phyloP scores from a whole-genome alignment of 2,113 vertebrate species.

The Prochilodus magdalenae region DNA sequence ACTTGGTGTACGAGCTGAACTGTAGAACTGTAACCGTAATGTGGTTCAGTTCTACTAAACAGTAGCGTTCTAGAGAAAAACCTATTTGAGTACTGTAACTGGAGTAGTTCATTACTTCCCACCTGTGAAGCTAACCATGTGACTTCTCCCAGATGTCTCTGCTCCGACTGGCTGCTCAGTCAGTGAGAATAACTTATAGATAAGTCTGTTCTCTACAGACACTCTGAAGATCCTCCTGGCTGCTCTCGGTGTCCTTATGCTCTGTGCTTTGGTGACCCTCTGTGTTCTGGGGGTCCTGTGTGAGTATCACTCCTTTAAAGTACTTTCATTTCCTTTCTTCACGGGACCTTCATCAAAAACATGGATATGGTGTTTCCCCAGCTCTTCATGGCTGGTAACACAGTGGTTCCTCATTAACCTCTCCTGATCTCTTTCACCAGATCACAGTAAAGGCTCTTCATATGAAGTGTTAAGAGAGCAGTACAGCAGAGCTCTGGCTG shows the following conservation, averaged over 20 bases:
- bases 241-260: neutral
- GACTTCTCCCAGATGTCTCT: neutral
- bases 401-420: neutral
- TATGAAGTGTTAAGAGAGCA: neutral
- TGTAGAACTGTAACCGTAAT: no score
- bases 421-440: neutral
- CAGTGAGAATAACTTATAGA: neutral
- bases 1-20: no score
- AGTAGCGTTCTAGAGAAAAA: no score
- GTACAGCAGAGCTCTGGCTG: neutral
- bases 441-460: neutral
- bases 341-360: no score
- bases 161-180: no score
- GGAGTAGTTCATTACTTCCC: no score
- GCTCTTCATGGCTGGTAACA: no score
- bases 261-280: conserved; percentile 1
- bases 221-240: neutral
- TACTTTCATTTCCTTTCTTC: no score
- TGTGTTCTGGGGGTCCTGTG: conserved; percentile 7
- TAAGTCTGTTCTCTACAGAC: neutral
- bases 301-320: neutral
- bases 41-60: no score
- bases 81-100: no score
- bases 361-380: no score
- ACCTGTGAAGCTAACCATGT: neutral